Percentiles rank a stretch among this genome's conserved stretches.
phyloP scores from a whole-genome alignment of 2,797 vertebrate genomes.

The Macroramphosus scolopax region DNA sequence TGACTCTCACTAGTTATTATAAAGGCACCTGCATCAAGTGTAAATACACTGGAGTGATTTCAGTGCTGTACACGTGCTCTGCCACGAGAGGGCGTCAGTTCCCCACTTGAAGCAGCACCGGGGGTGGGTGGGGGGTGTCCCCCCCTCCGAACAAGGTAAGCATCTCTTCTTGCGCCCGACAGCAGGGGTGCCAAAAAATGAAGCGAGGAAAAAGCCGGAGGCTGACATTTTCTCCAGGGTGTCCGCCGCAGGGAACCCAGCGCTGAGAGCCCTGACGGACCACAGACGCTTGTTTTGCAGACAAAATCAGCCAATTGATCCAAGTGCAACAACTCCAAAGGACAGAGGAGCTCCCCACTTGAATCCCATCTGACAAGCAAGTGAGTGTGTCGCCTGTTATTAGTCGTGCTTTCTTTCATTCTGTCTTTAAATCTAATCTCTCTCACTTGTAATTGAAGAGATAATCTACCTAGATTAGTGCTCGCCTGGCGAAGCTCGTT shows the following conservation, averaged over 20 bases:
- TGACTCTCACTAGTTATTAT: too few relatives aligned
- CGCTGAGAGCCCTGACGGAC: conserved; percentile 41
- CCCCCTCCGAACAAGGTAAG: conserved; percentile 31
- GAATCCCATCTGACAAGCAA: conserved; percentile 63
- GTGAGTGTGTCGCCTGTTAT: conserved; percentile 66
- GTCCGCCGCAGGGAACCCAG: conserved; percentile 67
- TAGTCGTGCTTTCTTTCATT: conserved; percentile 47
- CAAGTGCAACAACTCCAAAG: conserved; percentile 54
- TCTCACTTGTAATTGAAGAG: conserved; percentile 43
- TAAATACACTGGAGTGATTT: too few relatives aligned
- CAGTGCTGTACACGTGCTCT: too few relatives aligned
- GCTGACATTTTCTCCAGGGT: conserved; percentile 64
- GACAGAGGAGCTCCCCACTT: conserved; percentile 58
- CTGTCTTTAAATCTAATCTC: conserved; percentile 46
- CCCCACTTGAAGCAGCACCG: conserved; percentile 14
- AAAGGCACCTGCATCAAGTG: too few relatives aligned
- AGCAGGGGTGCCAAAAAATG: conserved; percentile 55
- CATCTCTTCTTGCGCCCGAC: conserved; percentile 33
- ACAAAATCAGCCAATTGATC: conserved; percentile 56
- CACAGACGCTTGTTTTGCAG: conserved; percentile 52
- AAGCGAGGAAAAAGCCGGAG: conserved; percentile 55
- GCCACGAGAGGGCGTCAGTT: conserved; percentile 54
- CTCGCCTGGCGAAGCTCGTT: conserved; percentile 29
- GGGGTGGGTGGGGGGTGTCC: not conserved
- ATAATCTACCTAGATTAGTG: conserved; percentile 48